phyloP scores from a whole-genome alignment of 2,113 vertebrate genomes.

The Rynchops niger region DNA sequence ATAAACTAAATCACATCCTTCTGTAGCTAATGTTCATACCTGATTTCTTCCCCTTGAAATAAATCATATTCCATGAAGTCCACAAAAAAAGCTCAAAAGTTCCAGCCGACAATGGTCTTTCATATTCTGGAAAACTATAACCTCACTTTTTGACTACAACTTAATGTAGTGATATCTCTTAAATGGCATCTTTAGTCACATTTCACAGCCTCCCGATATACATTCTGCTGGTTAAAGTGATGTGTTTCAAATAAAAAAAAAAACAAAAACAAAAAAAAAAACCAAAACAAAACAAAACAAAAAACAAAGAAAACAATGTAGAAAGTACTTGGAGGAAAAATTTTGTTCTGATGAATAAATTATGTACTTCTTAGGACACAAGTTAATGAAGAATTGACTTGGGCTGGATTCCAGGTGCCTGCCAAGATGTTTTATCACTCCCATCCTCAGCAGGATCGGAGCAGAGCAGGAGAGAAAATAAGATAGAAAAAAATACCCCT shows the following conservation, averaged over 20 bases:
- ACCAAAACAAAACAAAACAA: not conserved
- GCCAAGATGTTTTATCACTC: not conserved
- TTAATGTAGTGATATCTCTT: not conserved
- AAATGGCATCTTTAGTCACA: not conserved
- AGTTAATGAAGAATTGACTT: not conserved
- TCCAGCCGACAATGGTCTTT: not conserved
- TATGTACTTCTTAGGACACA: not conserved
- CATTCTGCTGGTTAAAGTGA: not conserved
- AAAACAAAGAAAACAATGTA: not conserved
- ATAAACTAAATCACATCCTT: not conserved
- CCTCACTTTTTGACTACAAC: fast-evolving
- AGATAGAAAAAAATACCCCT: not conserved
- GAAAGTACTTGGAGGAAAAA: not conserved
- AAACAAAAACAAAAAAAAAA: not conserved
- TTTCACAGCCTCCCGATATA: not conserved
- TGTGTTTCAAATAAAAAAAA: not conserved
- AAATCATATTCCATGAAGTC: not conserved
- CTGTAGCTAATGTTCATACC: not conserved
- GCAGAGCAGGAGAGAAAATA: not conserved
- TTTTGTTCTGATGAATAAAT: not conserved
- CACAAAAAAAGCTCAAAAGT: not conserved
- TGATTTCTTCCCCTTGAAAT: not conserved
- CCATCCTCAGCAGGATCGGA: not conserved
- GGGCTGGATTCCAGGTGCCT: not conserved
- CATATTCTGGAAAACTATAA: not conserved